Evolutionary conservation across 2,113 vertebrate genomes (phyloP).

Genomic region (Ahaetulla prasina): DNA sequence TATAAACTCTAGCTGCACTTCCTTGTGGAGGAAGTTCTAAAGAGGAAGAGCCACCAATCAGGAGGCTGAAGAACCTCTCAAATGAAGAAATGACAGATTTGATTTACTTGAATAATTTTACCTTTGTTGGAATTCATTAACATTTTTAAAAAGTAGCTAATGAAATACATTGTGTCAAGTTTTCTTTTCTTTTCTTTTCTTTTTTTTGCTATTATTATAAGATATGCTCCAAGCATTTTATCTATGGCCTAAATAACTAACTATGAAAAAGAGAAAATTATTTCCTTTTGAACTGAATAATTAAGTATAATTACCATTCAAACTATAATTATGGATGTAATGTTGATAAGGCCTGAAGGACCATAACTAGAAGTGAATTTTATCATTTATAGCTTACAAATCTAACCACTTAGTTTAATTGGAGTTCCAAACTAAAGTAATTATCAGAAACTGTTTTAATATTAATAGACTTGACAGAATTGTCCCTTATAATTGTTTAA

Average conservation of each 20-base stretch:
- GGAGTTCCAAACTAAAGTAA: constrained; percentile 70
- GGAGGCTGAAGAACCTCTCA: constrained; percentile 38
- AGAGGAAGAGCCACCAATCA: neutral
- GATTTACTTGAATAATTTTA: constrained; percentile 37
- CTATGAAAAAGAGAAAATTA: constrained; percentile 58
- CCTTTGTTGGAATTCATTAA: constrained; percentile 48
- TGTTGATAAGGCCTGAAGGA: constrained; percentile 69
- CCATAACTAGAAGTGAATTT: constrained; percentile 56
- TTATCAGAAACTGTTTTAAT: constrained; percentile 67
- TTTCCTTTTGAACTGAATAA: constrained; percentile 66
- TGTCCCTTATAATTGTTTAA: constrained; percentile 61
- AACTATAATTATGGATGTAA: constrained; percentile 68
- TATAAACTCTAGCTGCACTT: neutral
- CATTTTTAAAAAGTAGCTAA: constrained; percentile 1
- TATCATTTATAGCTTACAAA: constrained; percentile 75
- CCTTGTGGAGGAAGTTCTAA: neutral
- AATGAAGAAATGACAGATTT: constrained; percentile 66
- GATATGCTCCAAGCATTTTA: constrained; percentile 43
- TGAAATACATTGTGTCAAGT: constrained; percentile 8
- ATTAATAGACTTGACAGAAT: constrained; percentile 64
- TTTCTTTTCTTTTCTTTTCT: no score
- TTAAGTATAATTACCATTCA: constrained; percentile 75
- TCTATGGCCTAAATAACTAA: constrained; percentile 48
- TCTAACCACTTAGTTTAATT: constrained; percentile 73
- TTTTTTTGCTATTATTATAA: constrained; percentile 39